Conservation (phyloP, 1,140 invertebrate species). For the Papilio polyxenes region DNA sequence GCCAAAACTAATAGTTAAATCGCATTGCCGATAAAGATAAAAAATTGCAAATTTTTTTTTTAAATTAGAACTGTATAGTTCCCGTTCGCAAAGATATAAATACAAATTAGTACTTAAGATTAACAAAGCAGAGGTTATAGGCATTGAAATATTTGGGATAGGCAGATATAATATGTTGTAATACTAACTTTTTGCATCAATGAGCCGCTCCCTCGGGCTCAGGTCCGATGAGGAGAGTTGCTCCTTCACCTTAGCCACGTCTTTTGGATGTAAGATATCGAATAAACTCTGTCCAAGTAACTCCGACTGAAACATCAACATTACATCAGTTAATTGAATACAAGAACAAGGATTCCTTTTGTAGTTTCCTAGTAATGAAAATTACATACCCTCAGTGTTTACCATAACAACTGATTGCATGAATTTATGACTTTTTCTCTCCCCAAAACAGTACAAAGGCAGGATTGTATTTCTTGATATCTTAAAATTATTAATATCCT, state of each 20-base stretch:
- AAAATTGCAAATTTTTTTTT: no score
- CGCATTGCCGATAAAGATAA: neutral
- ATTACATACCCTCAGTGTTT: no score
- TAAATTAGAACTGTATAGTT: neutral
- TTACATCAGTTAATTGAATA: neutral
- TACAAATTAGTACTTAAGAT: neutral
- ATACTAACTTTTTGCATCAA: slow-evolving; percentile 94
- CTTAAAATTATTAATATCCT: no score
- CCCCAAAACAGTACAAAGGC: no score
- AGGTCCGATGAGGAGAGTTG: slow-evolving; percentile 95
- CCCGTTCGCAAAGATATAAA: neutral
- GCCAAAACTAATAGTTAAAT: neutral
- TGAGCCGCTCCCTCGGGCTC: slow-evolving; percentile 92
- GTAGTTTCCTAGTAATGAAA: no score
- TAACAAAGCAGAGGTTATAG: neutral
- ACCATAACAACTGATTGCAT: no score
- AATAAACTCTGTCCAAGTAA: slow-evolving; percentile 96
- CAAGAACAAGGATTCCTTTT: neutral
- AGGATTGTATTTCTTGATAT: no score
- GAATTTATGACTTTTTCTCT: no score
- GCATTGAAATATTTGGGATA: neutral
- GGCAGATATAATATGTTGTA: neutral
- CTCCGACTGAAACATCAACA: slow-evolving; percentile 84
- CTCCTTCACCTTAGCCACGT: slow-evolving; percentile 97
- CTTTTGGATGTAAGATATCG: slow-evolving; percentile 96